Evolutionary conservation across 2,797 vertebrate genomes (phyloP), one percentile per base, ranked within the genome.

Genomic region (Cossypha dichroa): DNA sequence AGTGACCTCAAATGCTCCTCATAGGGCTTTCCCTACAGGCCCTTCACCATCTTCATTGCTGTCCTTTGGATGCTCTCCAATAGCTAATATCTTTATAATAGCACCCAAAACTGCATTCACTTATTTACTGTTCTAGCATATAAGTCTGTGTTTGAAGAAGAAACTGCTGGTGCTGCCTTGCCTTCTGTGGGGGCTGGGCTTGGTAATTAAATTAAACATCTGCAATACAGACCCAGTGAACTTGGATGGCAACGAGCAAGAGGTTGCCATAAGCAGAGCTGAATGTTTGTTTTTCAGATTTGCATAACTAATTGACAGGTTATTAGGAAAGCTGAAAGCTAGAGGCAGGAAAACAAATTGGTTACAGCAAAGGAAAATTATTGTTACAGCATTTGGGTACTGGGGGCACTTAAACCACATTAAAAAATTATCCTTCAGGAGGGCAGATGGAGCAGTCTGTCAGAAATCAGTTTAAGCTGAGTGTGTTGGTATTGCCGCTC

Each of bases 251-350:
- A 66, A 29, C 4, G 2, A 90, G 63, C 22, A 48, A 81, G 56
- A 86, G 58, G 28, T 62, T 86, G 31, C 46, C 13, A 16, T 78
- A 84, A 78, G 58, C 46, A 48, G 22, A 76, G 41, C 36, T 84
- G 16, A 88, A 40, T 81, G 45, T 88, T 91, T 93, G 43, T 77
- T 90, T 80, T 74, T 83, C 34, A 70, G 2, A 84, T 84, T 60
- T 96, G 38, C 38, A 22, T 94, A 88, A 77, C 36, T 88, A 86
- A 88, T 84, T 0, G 18, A 22, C 55, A 93, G 69, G 54, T 84
- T 85, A 49, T 84, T 79, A 63, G 52, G 59, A 86, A 77, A 63
- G 41, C 70, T 85, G 82, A 77, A 77, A 85, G 26, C 28, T 88
- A 29, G n/a, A 20, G 46, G 26, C 29, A 20, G 38, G 48, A 66